These are phyloP conservation scores for Trichonephila inaurata DNA, from an alignment of 1,140 invertebrate genomes.

Conservation along the genomic window DNA sequence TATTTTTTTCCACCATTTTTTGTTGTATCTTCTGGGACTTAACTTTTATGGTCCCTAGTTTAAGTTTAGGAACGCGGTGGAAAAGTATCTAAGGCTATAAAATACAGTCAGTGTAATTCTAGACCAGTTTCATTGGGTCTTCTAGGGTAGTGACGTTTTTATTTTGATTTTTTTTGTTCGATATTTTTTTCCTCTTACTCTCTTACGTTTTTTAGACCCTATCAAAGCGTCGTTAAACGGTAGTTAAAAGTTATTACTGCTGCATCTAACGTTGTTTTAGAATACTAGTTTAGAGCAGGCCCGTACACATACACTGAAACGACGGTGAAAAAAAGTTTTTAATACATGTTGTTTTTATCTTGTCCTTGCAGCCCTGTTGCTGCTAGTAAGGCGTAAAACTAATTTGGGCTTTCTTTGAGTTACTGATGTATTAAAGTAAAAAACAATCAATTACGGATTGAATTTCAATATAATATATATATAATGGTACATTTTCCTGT, in stretches of 20 bases:
- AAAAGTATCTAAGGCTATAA: not conserved
- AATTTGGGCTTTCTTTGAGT: not conserved
- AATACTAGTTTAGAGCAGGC: slow-evolving; percentile 6
- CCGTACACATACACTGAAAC: too few relatives aligned
- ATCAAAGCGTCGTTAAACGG: slow-evolving; percentile 46
- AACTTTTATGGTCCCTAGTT: slow-evolving; percentile 1
- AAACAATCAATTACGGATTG: too few relatives aligned
- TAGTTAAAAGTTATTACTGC: slow-evolving; percentile 44
- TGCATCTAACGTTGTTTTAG: not conserved
- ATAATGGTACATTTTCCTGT: too few relatives aligned
- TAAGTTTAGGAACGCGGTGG: not conserved
- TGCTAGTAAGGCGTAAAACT: not conserved
- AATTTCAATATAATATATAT: not conserved
- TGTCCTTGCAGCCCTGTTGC: not conserved
- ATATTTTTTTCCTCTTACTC: not conserved
- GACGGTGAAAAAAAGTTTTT: not conserved
- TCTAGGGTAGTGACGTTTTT: not conserved
- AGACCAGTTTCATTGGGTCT: not conserved
- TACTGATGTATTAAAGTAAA: not conserved
- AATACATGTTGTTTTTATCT: not conserved
- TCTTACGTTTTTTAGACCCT: slow-evolving; percentile 23
- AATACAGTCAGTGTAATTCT: not conserved
- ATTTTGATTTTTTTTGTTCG: too few relatives aligned
- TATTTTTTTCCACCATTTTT: not conserved
- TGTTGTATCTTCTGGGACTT: slow-evolving; percentile 2